A percentile compares a stretch with the other conserved stretches of the same genome.
phyloP scores from a whole-genome alignment of 1,140 invertebrate species.

The Probaryconus sp. region DNA sequence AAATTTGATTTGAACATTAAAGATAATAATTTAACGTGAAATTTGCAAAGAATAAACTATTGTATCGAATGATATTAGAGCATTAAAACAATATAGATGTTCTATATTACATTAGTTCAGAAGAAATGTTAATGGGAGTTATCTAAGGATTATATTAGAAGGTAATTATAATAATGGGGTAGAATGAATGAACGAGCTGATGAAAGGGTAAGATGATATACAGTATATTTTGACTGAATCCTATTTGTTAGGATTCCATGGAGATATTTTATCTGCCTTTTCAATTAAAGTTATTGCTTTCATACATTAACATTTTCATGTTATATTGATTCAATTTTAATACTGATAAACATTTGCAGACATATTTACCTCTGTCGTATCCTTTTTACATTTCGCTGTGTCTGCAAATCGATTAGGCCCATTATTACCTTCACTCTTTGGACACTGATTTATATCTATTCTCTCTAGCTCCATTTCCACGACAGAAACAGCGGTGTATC shows the following conservation, averaged over 20 bases:
- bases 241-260: no score
- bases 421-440: constrained; percentile 90
- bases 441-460: constrained; percentile 99
- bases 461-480: constrained; percentile 98
- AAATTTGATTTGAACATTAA: no score
- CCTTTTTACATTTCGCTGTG: constrained; percentile 94
- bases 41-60: no score
- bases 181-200: constrained; percentile 4
- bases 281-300: neutral
- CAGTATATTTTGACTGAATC: constrained; percentile 5
- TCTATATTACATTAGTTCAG: constrained; percentile 3
- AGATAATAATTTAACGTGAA: no score
- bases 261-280: no score
- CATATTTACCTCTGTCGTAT: constrained; percentile 91
- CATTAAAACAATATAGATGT: no score
- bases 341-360: neutral
- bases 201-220: constrained; percentile 5
- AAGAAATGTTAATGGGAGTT: constrained; percentile 3
- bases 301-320: neutral
- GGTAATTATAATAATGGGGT: constrained; percentile 16
- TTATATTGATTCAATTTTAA: constrained; percentile 4
- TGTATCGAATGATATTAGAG: no score
- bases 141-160: constrained; percentile 2
- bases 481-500: constrained; percentile 94
- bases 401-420: constrained; percentile 93